These are phyloP conservation scores for Dromas ardeola DNA, from an alignment of 2,113 vertebrate genomes.

Conservation along the genomic window DNA sequence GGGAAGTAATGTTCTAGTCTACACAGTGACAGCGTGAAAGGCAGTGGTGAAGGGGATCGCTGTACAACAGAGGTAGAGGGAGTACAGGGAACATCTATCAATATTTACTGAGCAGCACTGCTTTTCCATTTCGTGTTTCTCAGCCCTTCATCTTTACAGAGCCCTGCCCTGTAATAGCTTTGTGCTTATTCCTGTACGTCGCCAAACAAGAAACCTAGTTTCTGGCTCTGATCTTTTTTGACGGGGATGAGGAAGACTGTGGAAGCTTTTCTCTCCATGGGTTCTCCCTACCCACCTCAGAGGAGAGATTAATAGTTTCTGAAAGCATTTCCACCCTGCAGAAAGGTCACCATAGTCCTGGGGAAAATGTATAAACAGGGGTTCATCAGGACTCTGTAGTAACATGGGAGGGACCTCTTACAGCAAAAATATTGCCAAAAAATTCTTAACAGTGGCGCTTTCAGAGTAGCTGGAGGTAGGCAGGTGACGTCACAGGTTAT, in stretches of 20 bases:
- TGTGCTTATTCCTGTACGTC: background rate
- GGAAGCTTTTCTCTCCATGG: conserved; percentile 22
- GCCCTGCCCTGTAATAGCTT: conserved; percentile 20
- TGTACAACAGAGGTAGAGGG: background rate
- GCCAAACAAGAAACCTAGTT: conserved; percentile 6
- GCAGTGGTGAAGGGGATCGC: background rate
- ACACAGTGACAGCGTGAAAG: background rate
- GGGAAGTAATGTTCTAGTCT: background rate
- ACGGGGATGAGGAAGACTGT: conserved; percentile 16
- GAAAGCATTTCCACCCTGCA: conserved; percentile 45
- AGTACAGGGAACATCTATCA: conserved; percentile 38
- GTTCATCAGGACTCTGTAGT: background rate
- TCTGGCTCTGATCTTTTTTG: conserved; percentile 33
- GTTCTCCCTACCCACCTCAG: background rate
- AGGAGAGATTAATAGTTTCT: conserved; percentile 38
- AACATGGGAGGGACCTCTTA: background rate
- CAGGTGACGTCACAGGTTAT: background rate
- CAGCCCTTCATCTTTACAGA: conserved; percentile 16
- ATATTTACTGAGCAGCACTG: conserved; percentile 51
- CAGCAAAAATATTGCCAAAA: conserved; percentile 8
- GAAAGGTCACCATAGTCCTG: conserved; percentile 44
- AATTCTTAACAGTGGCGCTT: background rate
- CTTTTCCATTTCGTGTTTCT: conserved; percentile 39
- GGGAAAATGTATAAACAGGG: background rate
- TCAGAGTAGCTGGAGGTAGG: background rate